Conservation (phyloP, 2,888 invertebrate genomes). For the Drosophila nr. fundita region DNA sequence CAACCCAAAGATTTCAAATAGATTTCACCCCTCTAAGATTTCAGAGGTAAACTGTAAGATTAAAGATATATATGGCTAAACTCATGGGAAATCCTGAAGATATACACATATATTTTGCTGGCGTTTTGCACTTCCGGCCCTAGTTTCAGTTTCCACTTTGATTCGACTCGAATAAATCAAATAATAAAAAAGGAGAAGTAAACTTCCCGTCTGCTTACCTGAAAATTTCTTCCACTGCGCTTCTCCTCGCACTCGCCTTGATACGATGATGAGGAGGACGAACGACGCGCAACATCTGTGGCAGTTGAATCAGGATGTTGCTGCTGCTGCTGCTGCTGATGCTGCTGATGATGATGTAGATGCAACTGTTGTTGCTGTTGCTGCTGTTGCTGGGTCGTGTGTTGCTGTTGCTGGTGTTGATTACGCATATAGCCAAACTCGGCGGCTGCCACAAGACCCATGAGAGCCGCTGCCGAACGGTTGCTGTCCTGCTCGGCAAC, state of each 20-base stretch:
- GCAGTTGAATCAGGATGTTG: conserved; percentile 85
- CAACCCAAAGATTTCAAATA: conserved; percentile 44
- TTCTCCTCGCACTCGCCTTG: conserved; percentile 81
- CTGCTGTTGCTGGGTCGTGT: conserved; percentile 57
- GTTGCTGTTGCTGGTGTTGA: conserved; percentile 72
- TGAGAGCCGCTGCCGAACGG: conserved; percentile 68
- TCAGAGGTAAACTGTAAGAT: neutral
- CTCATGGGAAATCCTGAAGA: neutral
- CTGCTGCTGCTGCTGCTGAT: conserved; percentile 71
- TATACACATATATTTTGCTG: neutral
- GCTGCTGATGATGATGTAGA: conserved; percentile 29
- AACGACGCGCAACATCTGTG: conserved; percentile 81
- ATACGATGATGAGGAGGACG: conserved; percentile 77
- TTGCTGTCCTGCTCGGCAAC: conserved; percentile 61
- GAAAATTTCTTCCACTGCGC: conserved; percentile 83
- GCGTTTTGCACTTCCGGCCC: conserved; percentile 50
- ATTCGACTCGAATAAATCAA: conserved; percentile 22
- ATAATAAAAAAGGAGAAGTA: conserved; percentile 8
- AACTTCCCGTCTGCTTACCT: conserved; percentile 81
- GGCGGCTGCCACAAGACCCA: conserved; percentile 70
- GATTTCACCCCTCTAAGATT: conserved; percentile 21
- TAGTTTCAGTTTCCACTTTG: conserved; percentile 44
- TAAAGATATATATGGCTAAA: neutral
- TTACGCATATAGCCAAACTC: conserved; percentile 75
- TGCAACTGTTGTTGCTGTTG: conserved; percentile 59